Conservation (phyloP, 1,140 invertebrate genomes). For the Carcinoscorpius rotundicauda region DNA sequence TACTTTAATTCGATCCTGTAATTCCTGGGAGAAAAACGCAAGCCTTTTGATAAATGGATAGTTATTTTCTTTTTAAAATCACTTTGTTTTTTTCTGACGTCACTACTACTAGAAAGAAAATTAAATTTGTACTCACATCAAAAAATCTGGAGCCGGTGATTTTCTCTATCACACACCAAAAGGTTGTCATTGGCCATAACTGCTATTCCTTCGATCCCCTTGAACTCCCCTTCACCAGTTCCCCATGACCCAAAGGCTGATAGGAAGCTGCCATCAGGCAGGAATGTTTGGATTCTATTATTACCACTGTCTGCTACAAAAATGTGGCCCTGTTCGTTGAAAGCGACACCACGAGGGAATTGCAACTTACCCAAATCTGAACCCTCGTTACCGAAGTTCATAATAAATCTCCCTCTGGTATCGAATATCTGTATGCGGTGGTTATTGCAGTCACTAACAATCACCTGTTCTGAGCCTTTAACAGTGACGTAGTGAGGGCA, state of each 20-base stretch:
- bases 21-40: too few species aligned
- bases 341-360: slow-evolving; percentile 88
- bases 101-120: too few species aligned
- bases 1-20: too few species aligned
- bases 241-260: slow-evolving; percentile 85
- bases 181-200: slow-evolving; percentile 85
- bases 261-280: slow-evolving; percentile 22
- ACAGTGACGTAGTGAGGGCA: slow-evolving; percentile 96
- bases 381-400: slow-evolving; percentile 76
- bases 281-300: slow-evolving; percentile 57
- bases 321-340: slow-evolving; percentile 94
- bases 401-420: slow-evolving; percentile 76
- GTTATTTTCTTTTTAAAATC: too few species aligned
- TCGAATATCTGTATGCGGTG: slow-evolving; percentile 87
- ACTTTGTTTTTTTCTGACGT: too few species aligned
- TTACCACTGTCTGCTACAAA: slow-evolving; percentile 95
- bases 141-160: slow-evolving; percentile 93
- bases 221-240: slow-evolving; percentile 85
- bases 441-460: slow-evolving; percentile 89
- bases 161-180: slow-evolving; percentile 90
- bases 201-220: slow-evolving; percentile 81
- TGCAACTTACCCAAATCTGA: slow-evolving; percentile 89
- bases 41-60: too few species aligned
- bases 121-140: slow-evolving; percentile 33
- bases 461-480: slow-evolving; percentile 78